Evolutionary conservation across 1,140 invertebrate species (phyloP), one percentile per base, ranked within the genome.

Genomic region (Meloidogyne hapla): DNA sequence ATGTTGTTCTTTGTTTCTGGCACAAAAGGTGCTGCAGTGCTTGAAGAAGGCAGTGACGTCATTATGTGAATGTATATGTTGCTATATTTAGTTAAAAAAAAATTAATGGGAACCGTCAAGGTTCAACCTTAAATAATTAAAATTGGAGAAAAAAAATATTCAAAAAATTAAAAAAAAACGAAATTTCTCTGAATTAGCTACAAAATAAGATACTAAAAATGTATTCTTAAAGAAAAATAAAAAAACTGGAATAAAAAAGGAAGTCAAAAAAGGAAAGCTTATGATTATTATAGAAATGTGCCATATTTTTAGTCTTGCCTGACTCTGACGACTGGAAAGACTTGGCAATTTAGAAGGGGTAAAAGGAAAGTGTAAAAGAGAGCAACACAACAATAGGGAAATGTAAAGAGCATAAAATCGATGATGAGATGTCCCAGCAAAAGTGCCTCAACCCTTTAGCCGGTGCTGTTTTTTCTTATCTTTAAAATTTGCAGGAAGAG

Each of bases 1-100:
- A 64, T n/a, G 13, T 63, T 21, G 6, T 78, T 79, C 48, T 66
- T 77, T 71, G 69, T 68, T 33, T 74, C 79, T 9, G 79, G 74
- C 3, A 76, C 71, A 66, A 28, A 73, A 18, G 42, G 42, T 13
- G 48, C 48, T n/a, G 70, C 70, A n/a, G 42, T 70, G n/a, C 70
- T 73, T 13, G 70, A 73, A 8, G 70, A 73, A 25, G 70, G 70
- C 56, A 73, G 56, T 73, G 70, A 73, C 12, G 70, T 73, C 70
- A 73, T 73, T 73, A 23, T 66, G 12, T 66, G 12, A 33, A 42
- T 66, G 15, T 48, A 48, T 18, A 4, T 13, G 3, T 48, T n/a
- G 13, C 15, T 56, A 33, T 33, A 33, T 33, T 33, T 33, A 33
- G 48, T 56, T 56, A 56, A 56, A n/a, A 56, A 45, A 45, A 45